Percentiles rank a stretch among this genome's conserved stretches.
Conservation (phyloP, 2,888 invertebrate species). For the Spilarctia lutea region DNA sequence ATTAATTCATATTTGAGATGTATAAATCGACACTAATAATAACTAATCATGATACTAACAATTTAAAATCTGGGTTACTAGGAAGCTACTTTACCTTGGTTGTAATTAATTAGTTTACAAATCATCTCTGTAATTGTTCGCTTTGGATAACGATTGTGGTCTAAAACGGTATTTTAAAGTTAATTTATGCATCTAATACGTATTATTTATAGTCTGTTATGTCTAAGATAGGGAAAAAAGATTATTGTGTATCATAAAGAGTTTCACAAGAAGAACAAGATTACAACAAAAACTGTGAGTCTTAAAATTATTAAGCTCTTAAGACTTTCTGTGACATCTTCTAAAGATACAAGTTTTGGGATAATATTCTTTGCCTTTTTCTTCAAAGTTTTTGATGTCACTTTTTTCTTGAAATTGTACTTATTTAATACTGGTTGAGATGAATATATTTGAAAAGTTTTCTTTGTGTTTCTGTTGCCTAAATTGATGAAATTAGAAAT, state of each 20-base stretch:
- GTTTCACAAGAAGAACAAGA: background rate
- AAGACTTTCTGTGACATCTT: conserved; percentile 12
- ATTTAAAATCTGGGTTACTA: background rate
- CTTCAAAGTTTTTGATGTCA: conserved; percentile 26
- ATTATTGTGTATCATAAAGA: background rate
- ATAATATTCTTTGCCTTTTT: conserved; percentile 28
- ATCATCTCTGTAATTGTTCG: background rate
- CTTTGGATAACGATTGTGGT: background rate
- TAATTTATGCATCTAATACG: background rate
- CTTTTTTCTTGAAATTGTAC: conserved; percentile 26
- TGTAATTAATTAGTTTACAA: background rate
- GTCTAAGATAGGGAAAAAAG: background rate
- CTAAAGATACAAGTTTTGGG: conserved; percentile 26
- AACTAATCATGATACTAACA: background rate
- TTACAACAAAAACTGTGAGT: background rate
- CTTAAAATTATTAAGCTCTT: conserved; percentile 10
- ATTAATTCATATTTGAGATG: background rate
- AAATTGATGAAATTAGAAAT: background rate
- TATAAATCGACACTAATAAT: background rate
- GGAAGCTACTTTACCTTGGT: too few relatives aligned
- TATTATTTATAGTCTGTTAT: background rate
- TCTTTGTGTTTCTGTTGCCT: background rate
- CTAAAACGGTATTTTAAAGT: too few relatives aligned
- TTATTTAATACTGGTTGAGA: conserved; percentile 20
- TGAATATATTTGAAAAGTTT: conserved; percentile 17